A percentile compares a stretch with the other conserved stretches of the same genome.
These are phyloP conservation scores for Premnoplex brunnescens DNA, from an alignment of 2,797 vertebrate genomes.

Conservation along the genomic window DNA sequence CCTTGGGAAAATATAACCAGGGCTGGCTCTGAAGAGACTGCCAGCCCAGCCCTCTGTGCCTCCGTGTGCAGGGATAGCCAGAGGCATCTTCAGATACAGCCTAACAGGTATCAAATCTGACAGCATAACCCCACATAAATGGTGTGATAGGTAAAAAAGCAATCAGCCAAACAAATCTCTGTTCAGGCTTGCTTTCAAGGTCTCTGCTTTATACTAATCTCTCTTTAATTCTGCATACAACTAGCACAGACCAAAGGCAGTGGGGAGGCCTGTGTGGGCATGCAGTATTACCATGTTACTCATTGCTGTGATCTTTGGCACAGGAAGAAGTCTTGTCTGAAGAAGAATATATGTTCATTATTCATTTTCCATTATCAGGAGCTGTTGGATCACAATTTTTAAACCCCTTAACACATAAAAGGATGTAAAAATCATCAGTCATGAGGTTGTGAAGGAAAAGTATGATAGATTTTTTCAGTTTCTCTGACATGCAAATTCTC, in stretches of 20 bases:
- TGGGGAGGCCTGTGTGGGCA: background rate
- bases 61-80: background rate
- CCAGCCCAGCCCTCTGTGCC: background rate
- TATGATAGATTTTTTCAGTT: background rate
- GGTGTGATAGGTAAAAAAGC: constrained; percentile 10
- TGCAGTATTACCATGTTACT: background rate
- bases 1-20: background rate
- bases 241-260: background rate
- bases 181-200: background rate
- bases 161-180: background rate
- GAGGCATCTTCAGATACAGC: background rate
- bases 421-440: background rate
- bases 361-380: background rate
- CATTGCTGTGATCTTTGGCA: background rate
- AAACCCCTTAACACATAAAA: background rate
- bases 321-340: background rate
- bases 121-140: background rate
- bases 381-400: background rate
- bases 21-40: background rate
- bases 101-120: constrained; percentile 3
- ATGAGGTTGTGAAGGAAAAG: background rate
- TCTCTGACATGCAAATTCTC: background rate
- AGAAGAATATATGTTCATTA: background rate
- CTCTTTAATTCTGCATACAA: background rate
- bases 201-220: background rate